Percentiles rank a stretch among this genome's conserved stretches.
These are phyloP conservation scores for Chrysolina haemoptera DNA, from an alignment of 2,888 invertebrate species.

Conservation along the genomic window DNA sequence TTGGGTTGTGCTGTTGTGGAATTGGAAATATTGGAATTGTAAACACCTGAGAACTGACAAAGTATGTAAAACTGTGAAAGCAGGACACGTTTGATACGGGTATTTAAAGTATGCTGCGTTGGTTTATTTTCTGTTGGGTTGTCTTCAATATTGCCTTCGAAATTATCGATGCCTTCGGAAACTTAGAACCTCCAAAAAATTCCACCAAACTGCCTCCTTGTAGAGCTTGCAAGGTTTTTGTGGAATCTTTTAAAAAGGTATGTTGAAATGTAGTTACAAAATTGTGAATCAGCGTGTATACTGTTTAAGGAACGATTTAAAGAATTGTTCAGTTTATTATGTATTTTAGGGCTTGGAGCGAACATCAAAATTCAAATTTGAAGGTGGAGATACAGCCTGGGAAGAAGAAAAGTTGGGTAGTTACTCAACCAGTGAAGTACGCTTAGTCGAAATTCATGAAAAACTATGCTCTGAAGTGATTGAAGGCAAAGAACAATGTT, in stretches of 20 bases:
- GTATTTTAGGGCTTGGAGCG: constrained; percentile 79
- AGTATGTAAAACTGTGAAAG: too few relatives aligned
- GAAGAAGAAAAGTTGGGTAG: constrained; percentile 89
- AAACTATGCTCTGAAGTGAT: constrained; percentile 83
- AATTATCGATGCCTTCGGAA: constrained; percentile 35
- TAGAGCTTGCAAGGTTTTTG: constrained; percentile 82
- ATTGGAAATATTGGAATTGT: too few relatives aligned
- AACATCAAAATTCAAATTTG: constrained; percentile 90
- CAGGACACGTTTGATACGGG: neutral
- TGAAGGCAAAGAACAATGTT: constrained; percentile 85
- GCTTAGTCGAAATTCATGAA: constrained; percentile 93
- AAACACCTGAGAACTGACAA: too few relatives aligned
- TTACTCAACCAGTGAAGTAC: constrained; percentile 89
- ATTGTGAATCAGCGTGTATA: constrained; percentile 16
- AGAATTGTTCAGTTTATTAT: neutral
- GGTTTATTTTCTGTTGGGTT: constrained; percentile 34
- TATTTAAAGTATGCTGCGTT: constrained; percentile 40
- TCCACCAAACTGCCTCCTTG: constrained; percentile 76
- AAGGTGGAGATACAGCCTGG: constrained; percentile 95
- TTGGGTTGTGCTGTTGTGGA: too few relatives aligned
- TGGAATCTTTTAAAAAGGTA: constrained; percentile 81
- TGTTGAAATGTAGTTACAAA: constrained; percentile 9
- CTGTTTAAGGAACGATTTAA: neutral
- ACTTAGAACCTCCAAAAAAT: constrained; percentile 46
- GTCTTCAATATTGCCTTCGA: constrained; percentile 33